These are phyloP conservation scores for Dermochelys coriacea DNA, from an alignment of 2,797 vertebrate genomes.

Conservation along the genomic window DNA sequence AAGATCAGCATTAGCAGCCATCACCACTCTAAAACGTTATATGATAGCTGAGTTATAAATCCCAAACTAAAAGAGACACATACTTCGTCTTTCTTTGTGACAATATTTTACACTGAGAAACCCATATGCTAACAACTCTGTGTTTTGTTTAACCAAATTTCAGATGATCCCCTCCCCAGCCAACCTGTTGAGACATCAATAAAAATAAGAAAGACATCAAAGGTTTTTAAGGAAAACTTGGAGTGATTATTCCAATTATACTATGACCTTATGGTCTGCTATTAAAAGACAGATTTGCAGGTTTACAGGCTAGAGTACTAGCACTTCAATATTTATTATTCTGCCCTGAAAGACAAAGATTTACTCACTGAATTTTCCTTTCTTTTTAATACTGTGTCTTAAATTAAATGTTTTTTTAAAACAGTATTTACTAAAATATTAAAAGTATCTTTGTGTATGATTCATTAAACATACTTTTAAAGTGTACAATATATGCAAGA, in stretches of 20 bases:
- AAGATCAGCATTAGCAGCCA: neutral
- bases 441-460: rapidly evolving
- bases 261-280: neutral
- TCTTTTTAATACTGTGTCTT: neutral
- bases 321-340: neutral
- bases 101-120: neutral
- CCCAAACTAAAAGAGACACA: neutral
- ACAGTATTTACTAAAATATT: neutral
- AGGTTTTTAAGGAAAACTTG: neutral
- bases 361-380: neutral
- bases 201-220: rapidly evolving
- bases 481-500: neutral
- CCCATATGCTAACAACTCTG: neutral
- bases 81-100: neutral
- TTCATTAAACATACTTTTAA: neutral
- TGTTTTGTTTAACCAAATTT: neutral
- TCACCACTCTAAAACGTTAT: neutral
- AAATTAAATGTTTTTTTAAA: neutral
- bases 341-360: neutral
- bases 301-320: neutral
- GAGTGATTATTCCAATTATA: neutral
- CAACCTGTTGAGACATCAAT: neutral
- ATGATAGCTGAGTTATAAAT: neutral
- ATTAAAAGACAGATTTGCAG: rapidly evolving
- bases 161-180: neutral